Base-by-base conservation (phyloP, 2,888 invertebrate species). In the Cabera pusaria region DNA sequence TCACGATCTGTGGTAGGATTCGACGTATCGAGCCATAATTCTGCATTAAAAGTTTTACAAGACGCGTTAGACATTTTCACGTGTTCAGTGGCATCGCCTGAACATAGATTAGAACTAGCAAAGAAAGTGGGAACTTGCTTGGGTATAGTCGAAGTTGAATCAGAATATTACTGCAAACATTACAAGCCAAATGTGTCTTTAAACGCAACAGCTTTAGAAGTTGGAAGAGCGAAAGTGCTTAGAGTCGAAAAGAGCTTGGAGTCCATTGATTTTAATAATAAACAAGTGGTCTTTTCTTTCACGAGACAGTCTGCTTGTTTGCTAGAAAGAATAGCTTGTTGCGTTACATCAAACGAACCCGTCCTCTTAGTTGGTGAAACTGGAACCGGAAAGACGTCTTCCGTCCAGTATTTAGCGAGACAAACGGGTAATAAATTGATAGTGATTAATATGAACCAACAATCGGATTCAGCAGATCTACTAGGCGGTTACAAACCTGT, bases 401-500 rank as follows among this genome's bases (percentile, higher is more conserved):
- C 96, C 0, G 93, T 99, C 0, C 99, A 99, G 72, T 97, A 96
- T 77, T 86, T 99, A 34, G 96, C 98, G 0, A 91, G 93, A 44
- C 93, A 94, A 50, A 93, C 96, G 0, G 95, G 96, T 0, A 94
- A 96, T 54, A 96, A 94, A 65, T 88, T 99, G 14, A 90, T 95
- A 14, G 98, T 99, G 0, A 96, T 99, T 10, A 99, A 99, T 72
- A 96, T 99, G 96, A 99, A 98, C 70, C 98, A 99, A 68, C 99
- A 99, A 70, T 98, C 98, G 24, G 99, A 99, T 80, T 96, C 96
- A 4, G 94, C 97, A 0, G 99, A 99, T 86, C 90, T 99, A 19
- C 90, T 99, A 0, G 99, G 99, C 37, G 99, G 99, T 47, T 97
- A 96, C 70, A 99, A 98, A 77, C 99, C 99, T 0, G 96, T 98